Evolutionary conservation across 2,797 vertebrate species (phyloP).

Genomic region (Bradypus variegatus): DNA sequence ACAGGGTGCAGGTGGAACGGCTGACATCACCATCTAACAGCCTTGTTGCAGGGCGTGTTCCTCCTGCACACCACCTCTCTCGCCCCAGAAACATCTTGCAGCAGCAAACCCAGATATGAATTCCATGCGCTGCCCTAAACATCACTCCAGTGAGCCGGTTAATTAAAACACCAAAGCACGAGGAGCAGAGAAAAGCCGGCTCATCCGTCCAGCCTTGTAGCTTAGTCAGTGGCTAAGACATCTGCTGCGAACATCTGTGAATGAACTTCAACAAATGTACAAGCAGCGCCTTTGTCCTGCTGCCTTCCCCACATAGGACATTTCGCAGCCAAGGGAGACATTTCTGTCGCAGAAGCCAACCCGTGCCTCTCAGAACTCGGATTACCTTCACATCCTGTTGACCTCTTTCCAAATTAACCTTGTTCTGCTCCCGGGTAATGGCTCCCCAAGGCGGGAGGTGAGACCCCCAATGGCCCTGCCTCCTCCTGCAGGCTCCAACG

Average conservation of each 20-base stretch:
- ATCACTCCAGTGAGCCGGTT: background rate
- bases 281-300: conserved; percentile 50
- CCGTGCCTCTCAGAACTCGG: conserved; percentile 40
- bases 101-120: background rate
- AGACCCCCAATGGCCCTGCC: background rate
- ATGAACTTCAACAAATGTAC: conserved; percentile 48
- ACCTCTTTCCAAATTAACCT: conserved; percentile 62
- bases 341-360: background rate
- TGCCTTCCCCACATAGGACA: conserved; percentile 43
- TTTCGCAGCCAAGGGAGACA: conserved; percentile 11
- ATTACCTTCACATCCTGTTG: conserved; percentile 56
- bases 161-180: conserved; percentile 14
- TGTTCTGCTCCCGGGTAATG: rapidly evolving
- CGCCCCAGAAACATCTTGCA: background rate
- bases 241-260: conserved; percentile 70
- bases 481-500: background rate
- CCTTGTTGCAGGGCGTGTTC: rapidly evolving
- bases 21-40: rapidly evolving
- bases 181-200: background rate
- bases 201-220: background rate
- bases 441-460: background rate
- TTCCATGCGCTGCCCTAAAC: background rate
- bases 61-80: rapidly evolving
- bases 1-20: rapidly evolving
- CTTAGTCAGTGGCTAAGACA: conserved; percentile 30